Conservation (phyloP, 2,888 invertebrate genomes). For the Ellobium chinense region DNA sequence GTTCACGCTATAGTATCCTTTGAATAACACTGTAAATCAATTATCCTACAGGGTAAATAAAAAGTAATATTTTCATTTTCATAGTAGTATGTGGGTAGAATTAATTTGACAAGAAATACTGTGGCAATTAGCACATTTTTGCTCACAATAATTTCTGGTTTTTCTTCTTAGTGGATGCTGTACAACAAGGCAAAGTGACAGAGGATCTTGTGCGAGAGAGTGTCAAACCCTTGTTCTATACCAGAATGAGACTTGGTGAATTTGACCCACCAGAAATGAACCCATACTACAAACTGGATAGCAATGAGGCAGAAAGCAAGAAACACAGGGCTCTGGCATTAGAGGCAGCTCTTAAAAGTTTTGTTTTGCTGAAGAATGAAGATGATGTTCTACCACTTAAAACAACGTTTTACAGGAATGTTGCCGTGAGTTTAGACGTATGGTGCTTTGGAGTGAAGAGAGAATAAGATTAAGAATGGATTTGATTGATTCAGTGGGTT, state of each 20-base stretch:
- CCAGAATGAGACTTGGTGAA: constrained; percentile 60
- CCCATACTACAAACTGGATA: constrained; percentile 58
- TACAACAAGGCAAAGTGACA: constrained; percentile 47
- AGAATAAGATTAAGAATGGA: too few relatives aligned
- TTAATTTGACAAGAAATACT: too few relatives aligned
- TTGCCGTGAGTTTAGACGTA: constrained; percentile 39
- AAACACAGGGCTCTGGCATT: constrained; percentile 61
- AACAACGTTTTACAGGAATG: neutral
- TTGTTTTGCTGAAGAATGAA: constrained; percentile 71
- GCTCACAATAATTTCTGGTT: too few relatives aligned
- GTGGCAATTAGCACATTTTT: too few relatives aligned
- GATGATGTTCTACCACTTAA: constrained; percentile 56
- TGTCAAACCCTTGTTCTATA: constrained; percentile 57
- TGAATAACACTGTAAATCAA: too few relatives aligned
- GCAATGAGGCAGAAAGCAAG: constrained; percentile 59
- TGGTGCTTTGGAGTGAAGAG: too few relatives aligned
- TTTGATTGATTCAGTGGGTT: too few relatives aligned
- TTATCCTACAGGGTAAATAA: too few relatives aligned
- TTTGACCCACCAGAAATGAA: constrained; percentile 62
- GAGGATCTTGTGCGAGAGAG: constrained; percentile 47
- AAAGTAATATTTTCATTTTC: too few relatives aligned
- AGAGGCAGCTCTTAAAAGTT: constrained; percentile 67
- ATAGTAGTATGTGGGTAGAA: too few relatives aligned
- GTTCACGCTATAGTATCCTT: too few relatives aligned
- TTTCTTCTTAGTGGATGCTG: constrained; percentile 46